Evolutionary conservation across 1,140 invertebrate genomes (phyloP), one percentile per base, ranked within the genome.

Genomic region (Pseudachorutes palmiensis): DNA sequence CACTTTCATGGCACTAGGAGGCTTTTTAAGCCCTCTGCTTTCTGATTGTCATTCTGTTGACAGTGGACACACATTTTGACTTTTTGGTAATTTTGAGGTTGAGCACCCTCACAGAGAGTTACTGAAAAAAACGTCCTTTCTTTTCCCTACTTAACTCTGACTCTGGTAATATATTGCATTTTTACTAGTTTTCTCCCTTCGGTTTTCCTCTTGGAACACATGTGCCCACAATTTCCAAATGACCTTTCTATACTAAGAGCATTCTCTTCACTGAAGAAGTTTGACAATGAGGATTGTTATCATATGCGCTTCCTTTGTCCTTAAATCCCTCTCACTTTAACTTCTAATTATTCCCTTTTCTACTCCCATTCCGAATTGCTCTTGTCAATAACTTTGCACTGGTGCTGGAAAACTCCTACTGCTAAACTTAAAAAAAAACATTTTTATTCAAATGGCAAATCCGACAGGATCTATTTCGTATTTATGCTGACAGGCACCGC

Each of bases 51-150:
- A 55, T 55, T 55, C 51, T 55, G 51, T 55, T 55, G 51, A 55
- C 51, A 55, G 51, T 55, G 24, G 51, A 55, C 51, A 55, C 51
- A 55, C 51, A 55, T 55, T 55, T 55, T 55, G 51, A 55, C 51
- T 55, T 55, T 55, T 55, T 55, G 51, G 51, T 55, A 55, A 55
- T 55, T 55, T 55, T 55, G 51, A 55, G 51, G 51, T 55, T 55
- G 51, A 55, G 51, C 51, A 55, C 51, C 51, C 51, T 55, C 24
- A 55, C 51, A 26, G 24, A 22, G 36, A 45, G 36, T 5, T 24
- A 55, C 14, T 14, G 51, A 55, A 55, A 55, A 55, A 55, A 55
- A 45, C 5, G 9, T 55, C 51, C 24, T 55, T 55, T 55, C 51
- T 55, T 22, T 55, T 19, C 51, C 5, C 19, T n/a, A n/a, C 5